Percentiles rank a stretch among this genome's conserved stretches.
Conservation (phyloP, 2,113 vertebrate species). For the Climacteris rufus region DNA sequence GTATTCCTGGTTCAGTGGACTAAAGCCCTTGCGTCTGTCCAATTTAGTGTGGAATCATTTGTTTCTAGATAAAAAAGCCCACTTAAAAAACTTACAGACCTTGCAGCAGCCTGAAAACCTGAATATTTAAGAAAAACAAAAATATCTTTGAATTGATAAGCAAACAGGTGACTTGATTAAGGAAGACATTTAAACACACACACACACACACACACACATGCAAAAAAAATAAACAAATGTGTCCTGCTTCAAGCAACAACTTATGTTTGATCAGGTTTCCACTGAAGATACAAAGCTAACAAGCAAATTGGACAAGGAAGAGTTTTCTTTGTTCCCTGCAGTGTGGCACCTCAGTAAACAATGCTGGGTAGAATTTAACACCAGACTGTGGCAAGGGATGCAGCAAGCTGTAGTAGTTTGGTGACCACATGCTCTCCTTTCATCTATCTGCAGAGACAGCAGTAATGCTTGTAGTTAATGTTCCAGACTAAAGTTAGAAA, state of each 20-base stretch:
- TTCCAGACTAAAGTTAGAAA: not conserved
- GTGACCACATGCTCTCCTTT: not conserved
- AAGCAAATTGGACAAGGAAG: not conserved
- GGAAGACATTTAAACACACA: not conserved
- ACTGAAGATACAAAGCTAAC: not conserved
- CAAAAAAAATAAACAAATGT: slow-evolving; percentile 17
- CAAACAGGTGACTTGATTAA: slow-evolving; percentile 23
- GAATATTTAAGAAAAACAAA: not conserved
- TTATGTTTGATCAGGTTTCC: slow-evolving; percentile 35
- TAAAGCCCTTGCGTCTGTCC: not conserved
- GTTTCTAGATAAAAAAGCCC: not conserved
- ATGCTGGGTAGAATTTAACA: not conserved
- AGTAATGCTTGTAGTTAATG: not conserved
- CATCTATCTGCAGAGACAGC: not conserved
- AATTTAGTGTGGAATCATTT: not conserved
- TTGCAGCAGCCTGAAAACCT: not conserved
- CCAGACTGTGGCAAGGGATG: not conserved
- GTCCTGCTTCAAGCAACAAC: slow-evolving; percentile 9
- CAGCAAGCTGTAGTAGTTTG: not conserved
- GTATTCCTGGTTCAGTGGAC: not conserved
- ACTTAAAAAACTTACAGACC: not conserved
- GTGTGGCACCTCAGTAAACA: not conserved
- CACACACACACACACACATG: not conserved
- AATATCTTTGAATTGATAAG: not conserved
- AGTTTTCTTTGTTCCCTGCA: not conserved